These are phyloP conservation scores for Papilio xuthus DNA, from an alignment of 1,140 invertebrate genomes.

Conservation along the genomic window DNA sequence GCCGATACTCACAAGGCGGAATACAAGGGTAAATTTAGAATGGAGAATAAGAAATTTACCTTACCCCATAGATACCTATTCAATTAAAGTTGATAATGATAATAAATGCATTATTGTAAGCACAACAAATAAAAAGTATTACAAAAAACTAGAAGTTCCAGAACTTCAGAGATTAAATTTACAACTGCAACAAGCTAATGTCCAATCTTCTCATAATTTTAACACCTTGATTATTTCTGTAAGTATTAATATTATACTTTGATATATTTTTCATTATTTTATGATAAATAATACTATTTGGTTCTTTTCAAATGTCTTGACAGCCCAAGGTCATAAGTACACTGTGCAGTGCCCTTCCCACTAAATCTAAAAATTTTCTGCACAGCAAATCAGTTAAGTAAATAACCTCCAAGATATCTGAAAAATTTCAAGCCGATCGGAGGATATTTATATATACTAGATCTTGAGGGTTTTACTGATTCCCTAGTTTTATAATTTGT, in stretches of 20 bases:
- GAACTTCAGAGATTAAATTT: slow-evolving; percentile 87
- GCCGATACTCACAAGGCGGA: slow-evolving; percentile 86
- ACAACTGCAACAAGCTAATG: slow-evolving; percentile 83
- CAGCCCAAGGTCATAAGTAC: too few species aligned
- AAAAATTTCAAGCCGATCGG: too few species aligned
- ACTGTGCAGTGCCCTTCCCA: too few species aligned
- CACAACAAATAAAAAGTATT: slow-evolving; percentile 92
- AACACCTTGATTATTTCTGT: slow-evolving; percentile 91
- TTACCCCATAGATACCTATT: slow-evolving; percentile 87
- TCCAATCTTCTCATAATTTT: slow-evolving; percentile 86
- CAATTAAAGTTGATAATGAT: slow-evolving; percentile 84
- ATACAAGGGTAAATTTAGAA: slow-evolving; percentile 88
- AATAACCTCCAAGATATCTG: too few species aligned
- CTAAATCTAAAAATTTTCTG: too few species aligned
- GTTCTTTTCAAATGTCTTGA: too few species aligned
- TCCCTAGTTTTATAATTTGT: slow-evolving; percentile 15
- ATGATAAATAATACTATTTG: too few species aligned
- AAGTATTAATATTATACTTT: slow-evolving; percentile 67
- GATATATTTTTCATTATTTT: background rate
- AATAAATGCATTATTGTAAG: slow-evolving; percentile 85
- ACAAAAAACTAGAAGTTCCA: slow-evolving; percentile 87
- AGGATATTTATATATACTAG: too few species aligned
- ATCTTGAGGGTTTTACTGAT: too few species aligned
- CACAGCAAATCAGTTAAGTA: too few species aligned
- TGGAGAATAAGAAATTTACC: slow-evolving; percentile 91